phyloP scores from a whole-genome alignment of 1,140 invertebrate species.

The Hestina assimilis region DNA sequence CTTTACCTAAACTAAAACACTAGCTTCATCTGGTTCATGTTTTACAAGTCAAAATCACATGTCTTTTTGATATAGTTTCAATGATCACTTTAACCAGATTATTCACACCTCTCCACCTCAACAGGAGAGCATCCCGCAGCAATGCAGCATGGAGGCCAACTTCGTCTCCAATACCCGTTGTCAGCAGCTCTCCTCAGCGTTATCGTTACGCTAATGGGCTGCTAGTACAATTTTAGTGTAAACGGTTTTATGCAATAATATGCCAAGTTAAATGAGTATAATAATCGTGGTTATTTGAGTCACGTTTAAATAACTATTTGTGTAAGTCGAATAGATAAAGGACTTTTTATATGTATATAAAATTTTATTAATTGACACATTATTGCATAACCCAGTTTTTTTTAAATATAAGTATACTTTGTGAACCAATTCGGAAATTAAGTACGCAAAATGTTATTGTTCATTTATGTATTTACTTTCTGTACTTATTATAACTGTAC shows the following conservation, averaged over 20 bases:
- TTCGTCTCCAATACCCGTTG: slow-evolving; percentile 79
- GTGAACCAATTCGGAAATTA: slow-evolving; percentile 2
- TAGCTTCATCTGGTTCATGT: too few relatives aligned
- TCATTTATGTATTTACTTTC: too few relatives aligned
- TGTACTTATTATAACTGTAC: too few relatives aligned
- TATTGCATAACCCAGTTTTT: background rate
- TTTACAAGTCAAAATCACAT: too few relatives aligned
- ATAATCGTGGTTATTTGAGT: background rate
- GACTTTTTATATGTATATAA: too few relatives aligned
- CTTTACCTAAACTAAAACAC: too few relatives aligned
- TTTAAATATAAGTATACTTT: slow-evolving; percentile 4
- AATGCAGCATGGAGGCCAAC: slow-evolving; percentile 87
- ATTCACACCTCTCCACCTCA: slow-evolving; percentile 37
- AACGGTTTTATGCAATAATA: slow-evolving; percentile 14
- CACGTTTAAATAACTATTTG: background rate
- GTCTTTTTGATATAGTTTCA: background rate
- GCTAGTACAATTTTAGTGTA: slow-evolving; percentile 46
- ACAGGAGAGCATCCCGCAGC: slow-evolving; percentile 90
- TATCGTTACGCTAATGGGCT: slow-evolving; percentile 75
- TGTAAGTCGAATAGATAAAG: too few relatives aligned
- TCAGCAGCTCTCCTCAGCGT: slow-evolving; percentile 79
- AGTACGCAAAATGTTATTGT: too few relatives aligned
- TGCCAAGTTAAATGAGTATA: background rate
- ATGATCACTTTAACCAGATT: slow-evolving; percentile 10
- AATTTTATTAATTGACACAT: background rate